A percentile compares a stretch with the other conserved stretches of the same genome.
phyloP scores from a whole-genome alignment of 1,140 invertebrate species.

The Drosophila arizonae region DNA sequence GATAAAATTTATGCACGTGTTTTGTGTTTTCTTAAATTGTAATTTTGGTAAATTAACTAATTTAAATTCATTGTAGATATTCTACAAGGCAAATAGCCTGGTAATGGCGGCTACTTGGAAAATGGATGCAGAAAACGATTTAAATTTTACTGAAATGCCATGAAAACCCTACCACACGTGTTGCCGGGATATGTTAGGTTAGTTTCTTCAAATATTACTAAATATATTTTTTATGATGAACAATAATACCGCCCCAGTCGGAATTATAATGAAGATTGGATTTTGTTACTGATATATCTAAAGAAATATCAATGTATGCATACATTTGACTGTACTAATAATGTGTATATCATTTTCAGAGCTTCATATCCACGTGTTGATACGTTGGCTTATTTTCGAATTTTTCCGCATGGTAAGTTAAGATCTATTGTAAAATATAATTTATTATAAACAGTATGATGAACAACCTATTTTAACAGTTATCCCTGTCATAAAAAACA shows the following conservation, averaged over 20 bases:
- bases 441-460: conserved; percentile 32
- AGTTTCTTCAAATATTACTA: conserved; percentile 18
- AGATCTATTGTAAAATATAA: neutral
- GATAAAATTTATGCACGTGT: conserved; percentile 36
- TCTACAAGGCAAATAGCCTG: neutral
- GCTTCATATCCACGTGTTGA: neutral
- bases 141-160: neutral
- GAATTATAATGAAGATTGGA: conserved; percentile 53
- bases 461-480: conserved; percentile 63
- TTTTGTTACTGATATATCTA: conserved; percentile 32
- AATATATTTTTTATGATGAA: conserved; percentile 40
- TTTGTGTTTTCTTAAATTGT: neutral
- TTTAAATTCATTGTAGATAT: conserved; percentile 16
- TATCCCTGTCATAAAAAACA: conserved; percentile 68
- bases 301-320: neutral
- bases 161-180: conserved; percentile 10
- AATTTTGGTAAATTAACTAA: neutral
- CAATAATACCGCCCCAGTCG: conserved; percentile 62
- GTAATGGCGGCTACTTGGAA: neutral
- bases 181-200: conserved; percentile 19
- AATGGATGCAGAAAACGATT: conserved; percentile 1
- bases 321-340: conserved; percentile 1
- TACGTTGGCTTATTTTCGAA: neutral
- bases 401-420: conserved; percentile 20
- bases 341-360: conserved; percentile 5